Percentiles rank a stretch among this genome's conserved stretches.
These are phyloP conservation scores for Hyphantria cunea DNA, from an alignment of 1,140 invertebrate species.

Conservation along the genomic window DNA sequence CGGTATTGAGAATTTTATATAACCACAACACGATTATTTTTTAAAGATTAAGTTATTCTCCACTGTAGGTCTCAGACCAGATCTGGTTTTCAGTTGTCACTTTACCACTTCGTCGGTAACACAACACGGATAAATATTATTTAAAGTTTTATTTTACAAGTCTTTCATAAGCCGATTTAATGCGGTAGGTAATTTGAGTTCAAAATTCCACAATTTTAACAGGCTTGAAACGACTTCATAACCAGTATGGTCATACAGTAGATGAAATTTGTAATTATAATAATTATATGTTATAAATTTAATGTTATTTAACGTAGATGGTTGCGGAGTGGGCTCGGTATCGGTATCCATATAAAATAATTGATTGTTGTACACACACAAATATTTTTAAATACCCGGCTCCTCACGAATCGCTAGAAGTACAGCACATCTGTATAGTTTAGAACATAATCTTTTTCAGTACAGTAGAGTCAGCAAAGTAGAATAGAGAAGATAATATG, in stretches of 20 bases:
- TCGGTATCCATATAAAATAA: slow-evolving; percentile 13
- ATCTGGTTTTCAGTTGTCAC: slow-evolving; percentile 5
- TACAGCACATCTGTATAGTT: no score
- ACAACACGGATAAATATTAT: slow-evolving; percentile 23
- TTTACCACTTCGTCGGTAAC: slow-evolving; percentile 12
- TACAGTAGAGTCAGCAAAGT: no score
- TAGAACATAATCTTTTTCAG: no score
- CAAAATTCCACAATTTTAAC: slow-evolving; percentile 23
- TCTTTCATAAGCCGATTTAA: slow-evolving; percentile 26
- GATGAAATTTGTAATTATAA: slow-evolving; percentile 32
- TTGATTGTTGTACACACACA: slow-evolving; percentile 12
- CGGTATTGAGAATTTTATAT: no score
- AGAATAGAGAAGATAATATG: no score
- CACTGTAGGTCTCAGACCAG: slow-evolving; percentile 3
- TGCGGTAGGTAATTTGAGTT: slow-evolving; percentile 28
- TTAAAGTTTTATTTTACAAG: slow-evolving; percentile 31
- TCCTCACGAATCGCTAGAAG: background rate
- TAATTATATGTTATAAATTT: slow-evolving; percentile 19
- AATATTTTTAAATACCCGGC: slow-evolving; percentile 13
- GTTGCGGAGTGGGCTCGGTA: background rate
- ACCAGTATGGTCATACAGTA: slow-evolving; percentile 20
- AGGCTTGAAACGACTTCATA: slow-evolving; percentile 13
- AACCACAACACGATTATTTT: no score
- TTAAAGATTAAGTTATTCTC: background rate
- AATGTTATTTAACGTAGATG: slow-evolving; percentile 3